phyloP scores from a whole-genome alignment of 1,140 invertebrate species.

The Agraylea sexmaculata region DNA sequence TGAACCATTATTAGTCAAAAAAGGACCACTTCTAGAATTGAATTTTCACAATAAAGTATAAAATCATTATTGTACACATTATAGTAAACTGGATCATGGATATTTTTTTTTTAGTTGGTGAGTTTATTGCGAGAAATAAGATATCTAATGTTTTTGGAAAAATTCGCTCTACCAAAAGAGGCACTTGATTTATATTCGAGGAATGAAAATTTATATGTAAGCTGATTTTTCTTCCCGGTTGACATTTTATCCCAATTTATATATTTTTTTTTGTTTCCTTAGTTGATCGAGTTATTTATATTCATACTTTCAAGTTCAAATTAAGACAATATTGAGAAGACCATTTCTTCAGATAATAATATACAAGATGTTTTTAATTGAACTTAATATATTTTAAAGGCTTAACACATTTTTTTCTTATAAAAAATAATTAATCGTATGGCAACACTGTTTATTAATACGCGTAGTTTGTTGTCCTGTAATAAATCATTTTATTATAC shows the following conservation, averaged over 20 bases:
- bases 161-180: conserved; percentile 41
- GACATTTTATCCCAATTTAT: neutral
- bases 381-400: too few relatives aligned
- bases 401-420: too few relatives aligned
- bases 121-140: conserved; percentile 48
- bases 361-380: too few relatives aligned
- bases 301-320: too few relatives aligned
- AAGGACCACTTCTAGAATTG: conserved; percentile 22
- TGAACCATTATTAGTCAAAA: conserved; percentile 27
- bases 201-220: conserved; percentile 41
- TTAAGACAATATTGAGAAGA: too few relatives aligned
- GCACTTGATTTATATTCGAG: conserved; percentile 42
- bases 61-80: conserved; percentile 1
- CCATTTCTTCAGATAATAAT: too few relatives aligned
- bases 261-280: too few relatives aligned
- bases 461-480: too few relatives aligned
- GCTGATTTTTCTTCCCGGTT: conserved; percentile 1
- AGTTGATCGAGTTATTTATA: too few relatives aligned
- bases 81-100: neutral
- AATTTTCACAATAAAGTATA: conserved; percentile 32
- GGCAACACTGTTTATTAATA: too few relatives aligned
- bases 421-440: too few relatives aligned
- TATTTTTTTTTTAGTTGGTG: conserved; percentile 28
- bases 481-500: too few relatives aligned
- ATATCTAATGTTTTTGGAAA: conserved; percentile 49